phyloP scores from a whole-genome alignment of 2,113 vertebrate species.

The Epinephelus fuscoguttatus region DNA sequence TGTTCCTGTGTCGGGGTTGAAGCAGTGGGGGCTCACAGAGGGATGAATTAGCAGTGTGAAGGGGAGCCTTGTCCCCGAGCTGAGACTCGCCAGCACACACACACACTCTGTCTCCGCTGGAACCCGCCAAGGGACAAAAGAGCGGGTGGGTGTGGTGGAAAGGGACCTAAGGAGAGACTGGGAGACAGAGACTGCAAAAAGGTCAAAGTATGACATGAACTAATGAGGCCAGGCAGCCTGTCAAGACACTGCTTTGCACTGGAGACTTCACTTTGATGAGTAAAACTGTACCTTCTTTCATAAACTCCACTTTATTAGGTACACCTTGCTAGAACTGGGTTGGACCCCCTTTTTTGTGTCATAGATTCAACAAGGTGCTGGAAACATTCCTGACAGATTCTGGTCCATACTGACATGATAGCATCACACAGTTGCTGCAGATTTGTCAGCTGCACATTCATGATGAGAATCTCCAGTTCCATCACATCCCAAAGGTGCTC shows the following conservation, averaged over 20 bases:
- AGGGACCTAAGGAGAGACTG: conserved; percentile 46
- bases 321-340: too few relatives aligned
- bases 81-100: conserved; percentile 38
- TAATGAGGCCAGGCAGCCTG: conserved; percentile 59
- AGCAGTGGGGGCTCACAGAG: conserved; percentile 54
- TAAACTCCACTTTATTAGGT: neutral
- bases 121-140: conserved; percentile 61
- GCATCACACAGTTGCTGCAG: too few relatives aligned
- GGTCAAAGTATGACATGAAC: conserved; percentile 68
- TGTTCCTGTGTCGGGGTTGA: conserved; percentile 44
- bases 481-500: too few relatives aligned
- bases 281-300: conserved; percentile 37
- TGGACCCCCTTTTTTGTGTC: too few relatives aligned
- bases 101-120: conserved; percentile 29
- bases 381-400: too few relatives aligned
- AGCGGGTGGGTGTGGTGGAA: conserved; percentile 45
- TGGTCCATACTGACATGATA: too few relatives aligned
- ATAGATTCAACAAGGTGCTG: too few relatives aligned
- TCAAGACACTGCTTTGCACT: conserved; percentile 25
- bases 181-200: conserved; percentile 54
- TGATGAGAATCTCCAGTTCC: too few relatives aligned
- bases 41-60: conserved; percentile 79
- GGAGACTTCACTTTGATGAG: conserved; percentile 52
- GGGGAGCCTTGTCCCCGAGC: conserved; percentile 75
- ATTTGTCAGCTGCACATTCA: too few relatives aligned